Evolutionary conservation across 2,888 invertebrate species (phyloP).

Genomic region (Pollenia griseotomentosa): DNA sequence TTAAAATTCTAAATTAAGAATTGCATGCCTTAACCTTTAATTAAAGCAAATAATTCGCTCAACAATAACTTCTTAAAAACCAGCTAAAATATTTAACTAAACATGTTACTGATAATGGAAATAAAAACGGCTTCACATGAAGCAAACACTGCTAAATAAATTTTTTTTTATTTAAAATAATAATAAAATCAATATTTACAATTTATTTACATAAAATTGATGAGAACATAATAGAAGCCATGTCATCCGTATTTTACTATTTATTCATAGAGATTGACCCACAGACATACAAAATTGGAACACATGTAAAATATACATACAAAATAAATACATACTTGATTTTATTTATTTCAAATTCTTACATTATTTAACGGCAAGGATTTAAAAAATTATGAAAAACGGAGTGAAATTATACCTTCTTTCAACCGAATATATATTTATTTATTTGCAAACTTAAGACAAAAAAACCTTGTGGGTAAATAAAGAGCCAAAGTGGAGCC

Average conservation of each 20-base stretch:
- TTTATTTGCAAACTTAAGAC: constrained; percentile 11
- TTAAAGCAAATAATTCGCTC: too few species aligned
- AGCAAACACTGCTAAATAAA: too few species aligned
- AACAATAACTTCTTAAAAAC: not conserved
- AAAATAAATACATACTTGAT: not conserved
- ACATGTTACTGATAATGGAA: too few species aligned
- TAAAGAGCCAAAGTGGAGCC: constrained; percentile 69
- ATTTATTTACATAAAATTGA: constrained; percentile 51
- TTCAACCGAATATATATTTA: not conserved
- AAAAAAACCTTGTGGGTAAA: constrained; percentile 61
- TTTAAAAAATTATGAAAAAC: constrained; percentile 1
- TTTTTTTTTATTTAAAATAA: not conserved
- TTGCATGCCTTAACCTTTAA: too few species aligned
- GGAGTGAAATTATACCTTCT: constrained; percentile 24
- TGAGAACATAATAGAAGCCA: not conserved
- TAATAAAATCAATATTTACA: constrained; percentile 33
- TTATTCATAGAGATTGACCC: constrained; percentile 44
- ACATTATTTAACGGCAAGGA: not conserved
- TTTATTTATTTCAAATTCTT: constrained; percentile 14
- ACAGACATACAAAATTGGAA: constrained; percentile 61
- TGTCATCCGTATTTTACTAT: not conserved
- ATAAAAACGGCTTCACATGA: too few species aligned
- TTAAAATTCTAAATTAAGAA: too few species aligned
- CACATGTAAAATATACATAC: constrained; percentile 55
- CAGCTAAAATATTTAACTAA: not conserved